These are phyloP conservation scores for Lottia scabra DNA, from an alignment of 2,888 invertebrate genomes.

Conservation along the genomic window DNA sequence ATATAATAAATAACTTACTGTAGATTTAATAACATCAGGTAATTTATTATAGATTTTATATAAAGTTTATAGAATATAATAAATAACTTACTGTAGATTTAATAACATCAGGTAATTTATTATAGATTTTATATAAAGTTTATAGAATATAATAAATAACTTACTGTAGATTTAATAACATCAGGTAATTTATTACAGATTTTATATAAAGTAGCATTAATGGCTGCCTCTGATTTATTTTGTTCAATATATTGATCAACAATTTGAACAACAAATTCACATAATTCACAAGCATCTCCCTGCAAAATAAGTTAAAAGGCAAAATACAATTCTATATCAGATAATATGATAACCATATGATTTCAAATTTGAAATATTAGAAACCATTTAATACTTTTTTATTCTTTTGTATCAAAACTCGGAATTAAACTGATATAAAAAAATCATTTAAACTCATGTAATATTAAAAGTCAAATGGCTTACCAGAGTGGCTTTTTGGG, in stretches of 20 bases:
- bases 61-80: no score
- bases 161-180: constrained; percentile 29
- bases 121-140: background rate
- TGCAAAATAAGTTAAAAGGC: constrained; percentile 8
- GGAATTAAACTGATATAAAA: no score
- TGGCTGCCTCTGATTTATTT: constrained; percentile 28
- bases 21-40: no score
- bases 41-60: background rate
- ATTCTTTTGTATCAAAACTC: no score
- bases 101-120: background rate
- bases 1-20: no score
- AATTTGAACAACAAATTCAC: constrained; percentile 31
- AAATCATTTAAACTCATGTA: no score
- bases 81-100: background rate
- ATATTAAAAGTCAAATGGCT: no score
- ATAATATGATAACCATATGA: no score
- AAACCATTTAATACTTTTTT: no score
- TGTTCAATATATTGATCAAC: constrained; percentile 31
- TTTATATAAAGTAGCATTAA: constrained; percentile 33
- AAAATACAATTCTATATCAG: no score
- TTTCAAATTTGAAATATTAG: no score
- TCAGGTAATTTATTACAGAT: constrained; percentile 37
- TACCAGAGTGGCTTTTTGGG: no score
- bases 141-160: constrained; percentile 5
- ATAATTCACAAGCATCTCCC: constrained; percentile 34